phyloP scores from a whole-genome alignment of 2,113 vertebrate species.

The Hydrochoerus hydrochaeris region DNA sequence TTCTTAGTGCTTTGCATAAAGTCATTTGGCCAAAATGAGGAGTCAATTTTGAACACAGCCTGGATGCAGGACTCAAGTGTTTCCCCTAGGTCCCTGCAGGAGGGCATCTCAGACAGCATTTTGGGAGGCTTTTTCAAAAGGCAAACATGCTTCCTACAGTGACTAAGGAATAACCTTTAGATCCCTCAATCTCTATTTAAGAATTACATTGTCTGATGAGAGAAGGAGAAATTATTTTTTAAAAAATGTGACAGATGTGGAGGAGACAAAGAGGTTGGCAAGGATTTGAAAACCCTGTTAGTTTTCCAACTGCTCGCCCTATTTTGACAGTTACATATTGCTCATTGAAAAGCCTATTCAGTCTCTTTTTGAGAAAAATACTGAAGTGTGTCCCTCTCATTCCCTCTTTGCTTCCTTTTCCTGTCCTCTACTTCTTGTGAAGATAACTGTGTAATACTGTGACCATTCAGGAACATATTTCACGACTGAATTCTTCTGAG shows the following conservation, averaged over 20 bases:
- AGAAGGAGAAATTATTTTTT: background rate
- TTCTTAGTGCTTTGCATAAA: background rate
- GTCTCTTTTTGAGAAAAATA: background rate
- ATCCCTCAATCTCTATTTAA: background rate
- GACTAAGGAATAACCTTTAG: background rate
- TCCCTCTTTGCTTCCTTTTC: background rate
- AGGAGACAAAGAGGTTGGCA: background rate
- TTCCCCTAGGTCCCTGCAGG: background rate
- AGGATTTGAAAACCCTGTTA: background rate
- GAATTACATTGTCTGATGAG: background rate
- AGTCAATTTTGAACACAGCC: background rate
- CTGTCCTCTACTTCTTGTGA: background rate
- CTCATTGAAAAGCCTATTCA: background rate
- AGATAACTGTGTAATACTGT: background rate
- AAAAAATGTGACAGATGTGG: background rate
- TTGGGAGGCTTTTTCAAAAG: constrained; percentile 23
- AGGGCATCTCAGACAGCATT: background rate
- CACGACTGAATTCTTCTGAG: background rate
- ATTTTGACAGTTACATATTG: background rate
- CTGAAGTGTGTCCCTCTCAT: background rate
- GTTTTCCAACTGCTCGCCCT: background rate
- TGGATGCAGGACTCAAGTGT: background rate
- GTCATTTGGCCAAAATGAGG: constrained; percentile 13
- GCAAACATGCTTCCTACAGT: background rate
- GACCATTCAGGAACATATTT: background rate